Base-by-base conservation (phyloP, 2,113 vertebrate genomes). In the Nerophis ophidion region DNA sequence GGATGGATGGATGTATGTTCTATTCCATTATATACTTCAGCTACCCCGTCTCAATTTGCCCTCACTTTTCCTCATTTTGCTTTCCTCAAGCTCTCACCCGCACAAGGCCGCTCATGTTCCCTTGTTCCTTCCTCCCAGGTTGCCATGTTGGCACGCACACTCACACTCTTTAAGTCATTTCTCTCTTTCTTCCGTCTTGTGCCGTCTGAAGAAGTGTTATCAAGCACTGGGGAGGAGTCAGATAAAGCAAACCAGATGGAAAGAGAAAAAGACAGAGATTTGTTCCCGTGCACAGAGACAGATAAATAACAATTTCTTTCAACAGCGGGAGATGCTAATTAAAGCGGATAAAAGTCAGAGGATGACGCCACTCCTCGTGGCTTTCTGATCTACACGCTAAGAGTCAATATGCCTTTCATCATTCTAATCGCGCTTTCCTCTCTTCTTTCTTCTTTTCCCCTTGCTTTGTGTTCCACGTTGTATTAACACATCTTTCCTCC, bases 391-490 rank as follows among this genome's bases (percentile, higher is more conserved):
- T 65, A 53, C 68, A 63, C 34, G 34, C 45, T 48, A 36, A 60
- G 48, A 77, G 70, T 78, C 76, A 73, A 65, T 68, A 65, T 65
- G 46, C 60, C 74, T 77, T 72, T 72, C 68, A 80, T 76, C 57
- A 60, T 19, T n/a, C 53, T n/a, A 40, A 38, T 56, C 53, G 17
- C n/a, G 9, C 36, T 40, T 16, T 55, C 35, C 44, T 49, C 33
- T 16, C 40, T 9, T 19, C 44, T 55, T 16, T 11, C 48, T 56
- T 59, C 42, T 26, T 45, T 45, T 51, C 45, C 19, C 52, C 6
- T 12, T 34, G 38, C 26, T 51, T 51, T 4, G 35, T 65, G 16
- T 26, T 35, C 7, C 49, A 57, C 57, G 8, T 13, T 26, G 34
- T 66, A 59, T 54, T 8, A 8, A 8, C 34, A 35, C 52, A 7